These are phyloP conservation scores for Chironomus riparius DNA, from an alignment of 2,888 invertebrate genomes.

Conservation along the genomic window DNA sequence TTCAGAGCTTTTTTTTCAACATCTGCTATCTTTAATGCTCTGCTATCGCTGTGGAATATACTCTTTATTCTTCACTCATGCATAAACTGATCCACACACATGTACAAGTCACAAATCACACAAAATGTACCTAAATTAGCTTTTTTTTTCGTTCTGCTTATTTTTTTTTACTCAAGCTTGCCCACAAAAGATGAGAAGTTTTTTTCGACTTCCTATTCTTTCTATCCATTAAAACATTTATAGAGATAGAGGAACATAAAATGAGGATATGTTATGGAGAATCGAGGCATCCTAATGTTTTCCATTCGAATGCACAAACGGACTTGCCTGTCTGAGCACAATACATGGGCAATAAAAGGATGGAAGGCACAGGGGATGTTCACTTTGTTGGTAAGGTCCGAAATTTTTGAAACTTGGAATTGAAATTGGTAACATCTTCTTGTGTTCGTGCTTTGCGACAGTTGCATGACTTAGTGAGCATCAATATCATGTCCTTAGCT, in stretches of 20 bases:
- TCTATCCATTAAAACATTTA: no score
- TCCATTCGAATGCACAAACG: not conserved
- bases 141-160: not conserved
- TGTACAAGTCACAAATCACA: constrained; percentile 9
- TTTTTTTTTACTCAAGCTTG: not conserved
- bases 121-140: constrained; percentile 6
- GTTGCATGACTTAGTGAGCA: no score
- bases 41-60: not conserved
- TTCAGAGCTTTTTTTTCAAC: not conserved
- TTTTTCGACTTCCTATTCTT: no score
- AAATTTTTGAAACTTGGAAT: not conserved
- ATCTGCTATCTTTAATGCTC: not conserved
- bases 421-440: not conserved
- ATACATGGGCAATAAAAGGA: not conserved
- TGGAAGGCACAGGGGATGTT: no score
- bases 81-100: not conserved
- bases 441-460: no score
- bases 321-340: not conserved
- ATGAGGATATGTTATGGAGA: not conserved
- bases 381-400: no score
- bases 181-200: no score
- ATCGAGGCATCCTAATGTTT: not conserved
- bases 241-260: not conserved
- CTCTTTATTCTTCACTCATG: not conserved
- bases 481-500: no score